phyloP scores from a whole-genome alignment of 2,113 vertebrate genomes.

The Pangasianodon hypophthalmus region DNA sequence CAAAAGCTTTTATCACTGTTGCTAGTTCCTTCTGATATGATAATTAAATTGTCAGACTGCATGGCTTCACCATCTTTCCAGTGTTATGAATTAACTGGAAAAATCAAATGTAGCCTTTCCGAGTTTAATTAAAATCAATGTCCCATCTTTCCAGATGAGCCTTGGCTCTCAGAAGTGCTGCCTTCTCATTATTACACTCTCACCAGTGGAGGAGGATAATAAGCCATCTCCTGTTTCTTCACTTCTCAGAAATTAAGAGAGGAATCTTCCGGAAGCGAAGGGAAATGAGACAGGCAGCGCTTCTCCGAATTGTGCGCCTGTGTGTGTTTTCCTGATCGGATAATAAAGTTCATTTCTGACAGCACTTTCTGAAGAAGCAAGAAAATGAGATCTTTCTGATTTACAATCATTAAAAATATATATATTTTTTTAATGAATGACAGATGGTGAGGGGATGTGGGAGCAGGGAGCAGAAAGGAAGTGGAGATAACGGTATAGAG shows the following conservation, averaged over 20 bases:
- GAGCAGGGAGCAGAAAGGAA: background rate
- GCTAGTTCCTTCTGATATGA: background rate
- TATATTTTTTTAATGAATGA: conserved; percentile 13
- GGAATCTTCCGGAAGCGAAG: conserved; percentile 30
- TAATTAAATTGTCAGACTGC: conserved; percentile 40
- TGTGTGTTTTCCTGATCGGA: conserved; percentile 14
- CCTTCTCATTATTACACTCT: conserved; percentile 42
- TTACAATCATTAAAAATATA: conserved; percentile 23
- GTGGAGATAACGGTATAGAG: background rate
- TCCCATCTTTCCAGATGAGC: conserved; percentile 35
- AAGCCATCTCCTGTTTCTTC: conserved; percentile 34
- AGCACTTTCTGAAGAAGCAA: conserved; percentile 13
- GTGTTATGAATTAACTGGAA: conserved; percentile 32
- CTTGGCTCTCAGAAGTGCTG: conserved; percentile 26
- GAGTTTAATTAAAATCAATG: conserved; percentile 51
- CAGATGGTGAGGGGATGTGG: background rate
- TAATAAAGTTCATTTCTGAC: conserved; percentile 29
- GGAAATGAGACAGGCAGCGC: conserved; percentile 28
- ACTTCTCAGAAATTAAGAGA: conserved; percentile 45
- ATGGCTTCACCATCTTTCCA: conserved; percentile 11
- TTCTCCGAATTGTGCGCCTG: background rate
- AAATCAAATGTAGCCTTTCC: conserved; percentile 44
- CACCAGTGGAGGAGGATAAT: conserved; percentile 39
- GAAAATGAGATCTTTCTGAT: conserved; percentile 36
- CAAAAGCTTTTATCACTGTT: background rate